Base-by-base conservation (phyloP, 2,888 invertebrate species). In the Anorthoa munda region DNA sequence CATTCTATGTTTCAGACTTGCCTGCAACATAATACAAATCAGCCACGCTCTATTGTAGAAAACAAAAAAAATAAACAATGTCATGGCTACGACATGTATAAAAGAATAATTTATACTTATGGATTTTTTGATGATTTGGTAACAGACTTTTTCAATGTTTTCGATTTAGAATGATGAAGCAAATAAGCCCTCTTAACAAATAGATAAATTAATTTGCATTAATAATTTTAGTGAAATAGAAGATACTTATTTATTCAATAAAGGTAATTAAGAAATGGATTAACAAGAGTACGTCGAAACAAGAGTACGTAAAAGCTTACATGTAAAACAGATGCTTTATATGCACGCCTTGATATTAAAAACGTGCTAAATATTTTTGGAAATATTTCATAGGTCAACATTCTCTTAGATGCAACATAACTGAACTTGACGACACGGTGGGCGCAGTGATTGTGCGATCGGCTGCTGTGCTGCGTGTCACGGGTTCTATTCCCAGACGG, bases 341-440 rank as follows among this genome's bases (percentile, higher is more conserved):
- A 78, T 73, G 64, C 55, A 58, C 26, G 69, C 75, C 76, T 79
- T 76, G 78, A 71, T 69, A 67, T 65, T 72, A 66, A 63, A 69
- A 61, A 56, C 15, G n/a, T 21, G 45, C 51, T 64, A 50, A 46
- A 51, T 55, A 53, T 70, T 74, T 72, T 73, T 50, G 56, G 31
- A 67, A 58, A 76, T 69, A 73, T 64, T 74, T 73, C 67, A 72
- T 71, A 71, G 71, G 59, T 79, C 80, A 71, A 76, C 56, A 80
- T 68, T 72, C 63, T 77, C 61, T 39, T 26, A 76, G 13, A 46
- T 12, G 9, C n/a, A 68, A 63, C 23, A 31, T 39, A 39, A 39
- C 39, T 39, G 39, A 39, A 39, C 39, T 39, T 39, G 39, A 39
- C 39, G 39, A 39, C 39, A 39, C 7, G 39, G 9, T 39, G 0